These are phyloP conservation scores for Oxycera nigricornis DNA, from an alignment of 2,888 invertebrate species.

Conservation along the genomic window DNA sequence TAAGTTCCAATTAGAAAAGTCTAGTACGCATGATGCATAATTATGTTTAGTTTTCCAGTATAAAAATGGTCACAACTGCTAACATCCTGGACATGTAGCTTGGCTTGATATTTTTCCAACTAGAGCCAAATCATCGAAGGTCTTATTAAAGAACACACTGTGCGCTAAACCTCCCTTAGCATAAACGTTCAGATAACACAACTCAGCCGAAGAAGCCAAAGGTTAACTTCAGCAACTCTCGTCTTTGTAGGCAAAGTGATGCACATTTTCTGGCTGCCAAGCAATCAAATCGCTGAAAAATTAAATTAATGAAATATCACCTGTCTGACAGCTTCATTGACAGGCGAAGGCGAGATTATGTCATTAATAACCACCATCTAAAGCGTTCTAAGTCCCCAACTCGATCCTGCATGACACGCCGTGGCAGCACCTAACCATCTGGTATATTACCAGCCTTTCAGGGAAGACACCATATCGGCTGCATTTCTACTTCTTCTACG, in stretches of 20 bases:
- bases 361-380: slow-evolving; percentile 46
- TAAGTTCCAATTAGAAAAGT: too few species aligned
- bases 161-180: too few species aligned
- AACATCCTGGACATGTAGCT: too few species aligned
- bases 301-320: slow-evolving; percentile 48
- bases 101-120: too few species aligned
- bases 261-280: slow-evolving; percentile 16
- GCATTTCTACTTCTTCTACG: too few species aligned
- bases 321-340: slow-evolving; percentile 48
- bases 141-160: too few species aligned
- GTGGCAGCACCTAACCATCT: neutral
- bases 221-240: neutral
- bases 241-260: neutral
- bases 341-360: slow-evolving; percentile 48
- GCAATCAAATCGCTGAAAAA: slow-evolving; percentile 42
- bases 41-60: too few species aligned
- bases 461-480: too few species aligned
- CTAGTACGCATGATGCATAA: too few species aligned
- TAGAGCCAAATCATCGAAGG: too few species aligned
- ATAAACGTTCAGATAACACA: too few species aligned
- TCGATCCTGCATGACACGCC: slow-evolving; percentile 32
- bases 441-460: neutral
- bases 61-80: too few species aligned
- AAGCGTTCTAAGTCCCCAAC: slow-evolving; percentile 18
- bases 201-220: slow-evolving; percentile 23